Base-by-base conservation (phyloP, 1,140 invertebrate genomes). In the Drosophila mauritiana region DNA sequence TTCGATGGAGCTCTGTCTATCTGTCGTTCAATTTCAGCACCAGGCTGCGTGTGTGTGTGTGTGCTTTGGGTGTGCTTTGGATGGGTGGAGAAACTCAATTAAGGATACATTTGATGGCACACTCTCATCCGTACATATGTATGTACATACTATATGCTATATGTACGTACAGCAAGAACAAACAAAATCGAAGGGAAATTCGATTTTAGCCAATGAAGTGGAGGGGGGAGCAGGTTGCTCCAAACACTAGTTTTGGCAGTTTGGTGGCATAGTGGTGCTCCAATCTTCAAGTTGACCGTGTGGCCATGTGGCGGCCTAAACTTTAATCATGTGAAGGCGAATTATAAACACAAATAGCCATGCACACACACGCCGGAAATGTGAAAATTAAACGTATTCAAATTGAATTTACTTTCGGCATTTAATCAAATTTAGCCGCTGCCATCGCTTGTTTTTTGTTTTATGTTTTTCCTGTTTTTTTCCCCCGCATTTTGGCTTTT, bases 21-120 rank as follows among this genome's bases (percentile, higher is more conserved):
- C 63, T 85, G 61, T 72, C 70, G 53, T 75, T 75, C 72, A 76
- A 75, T 76, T 75, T 69, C 42, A 45, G 42, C 17, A 15, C 55
- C 46, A 68, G 62, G 62, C 58, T 75, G 39, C 55, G 31, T 62
- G 48, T 72, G 48, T 55, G 39, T 31, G 7, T 3, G 52, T 59
- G 37, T 56, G 48, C 31, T 27, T 61, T 39, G 37, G 37, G 43
- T 73, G 57, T 39, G 37, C 37, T 13, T 39, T 64, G 45, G 73
- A 75, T 90, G 86, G 86, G 83, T 76, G 83, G 86, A 79, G 90
- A 91, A 91, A 91, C 88, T 91, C 88, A 91, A 91, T 91, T 91
- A 91, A 85, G 90, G 90, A 90, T 91, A 80, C 90, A 91, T 90
- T 91, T 91, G 90, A 91, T 90, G 90, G 74, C 80, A 73, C 83